Evolutionary conservation across 92 coral and sea anemone species (phyloP), one percentile per base, ranked within the genome.

Genomic region (Galaxea fascicularis): DNA sequence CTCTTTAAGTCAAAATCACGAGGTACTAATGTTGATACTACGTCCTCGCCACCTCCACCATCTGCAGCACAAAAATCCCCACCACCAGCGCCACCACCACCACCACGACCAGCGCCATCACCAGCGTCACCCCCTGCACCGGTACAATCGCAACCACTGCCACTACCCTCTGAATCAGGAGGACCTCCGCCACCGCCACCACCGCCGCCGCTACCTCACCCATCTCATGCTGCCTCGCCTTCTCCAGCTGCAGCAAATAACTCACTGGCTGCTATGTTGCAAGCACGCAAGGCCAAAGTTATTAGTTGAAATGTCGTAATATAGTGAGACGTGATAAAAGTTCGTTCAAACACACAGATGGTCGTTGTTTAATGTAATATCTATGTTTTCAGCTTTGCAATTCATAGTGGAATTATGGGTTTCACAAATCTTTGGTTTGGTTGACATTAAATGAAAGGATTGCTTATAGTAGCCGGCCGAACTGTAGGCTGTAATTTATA

Each of bases 161-260:
- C 65, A 12, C 63, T 74, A 0, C 85, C 76, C 1, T 9, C 54
- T 0, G 6, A 10, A 8, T 45, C 76, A 14, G 22, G 17, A 1
- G 47, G 62, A 15, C 26, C 84, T 4, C 60, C 83, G 7, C 73
- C 83, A 0, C 49, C 65, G 0, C 53, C 49, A 35, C 52, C 74
- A 14, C 74, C 53, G 4, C 74, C 84, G 13, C 84, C 85, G 0
- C 85, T 77, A 13, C 85, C 77, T 0, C 85, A 76, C 47, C 77
- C 85, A 20, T 44, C 77, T 7, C 14, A 21, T n/a, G 22, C 86
- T 26, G 46, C 8, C 26, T 39, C 78, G n/a, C 11, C 78, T 56
- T 18, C 70, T 21, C 13, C 70, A 24, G 20, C 78, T 57, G 39
- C 78, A 35, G 69, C 28, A 18, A 46, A 27, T n/a, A 70, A 81